phyloP scores from a whole-genome alignment of 2,888 invertebrate genomes.

The Carterocephalus palaemon region DNA sequence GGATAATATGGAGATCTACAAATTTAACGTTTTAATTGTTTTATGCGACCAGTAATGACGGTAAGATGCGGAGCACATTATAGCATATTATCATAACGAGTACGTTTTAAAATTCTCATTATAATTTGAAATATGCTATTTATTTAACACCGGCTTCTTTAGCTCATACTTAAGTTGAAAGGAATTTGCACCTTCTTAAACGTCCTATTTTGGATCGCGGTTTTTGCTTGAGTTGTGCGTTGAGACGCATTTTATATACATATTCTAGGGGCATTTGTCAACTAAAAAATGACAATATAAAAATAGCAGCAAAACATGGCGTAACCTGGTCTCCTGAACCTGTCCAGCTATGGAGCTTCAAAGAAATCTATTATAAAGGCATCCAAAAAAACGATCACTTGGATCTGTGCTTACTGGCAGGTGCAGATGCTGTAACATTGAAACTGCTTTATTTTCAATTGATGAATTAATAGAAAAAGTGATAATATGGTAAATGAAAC shows the following conservation, averaged over 20 bases:
- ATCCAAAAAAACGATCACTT: slow-evolving; percentile 20
- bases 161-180: slow-evolving; percentile 8
- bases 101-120: slow-evolving; percentile 18
- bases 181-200: slow-evolving; percentile 21
- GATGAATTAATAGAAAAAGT: no score
- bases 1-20: slow-evolving; percentile 18
- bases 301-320: slow-evolving; percentile 14
- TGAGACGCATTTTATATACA: slow-evolving; percentile 16
- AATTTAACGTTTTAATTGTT: slow-evolving; percentile 21
- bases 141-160: slow-evolving; percentile 9
- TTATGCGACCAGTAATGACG: slow-evolving; percentile 9
- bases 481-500: no score
- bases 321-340: slow-evolving; percentile 9
- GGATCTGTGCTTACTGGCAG: background rate
- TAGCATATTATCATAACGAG: no score
- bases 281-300: slow-evolving; percentile 9
- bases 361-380: slow-evolving; percentile 19
- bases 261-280: slow-evolving; percentile 15
- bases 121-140: slow-evolving; percentile 16
- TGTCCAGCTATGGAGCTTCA: slow-evolving; percentile 8
- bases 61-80: slow-evolving; percentile 9
- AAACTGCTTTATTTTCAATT: no score
- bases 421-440: slow-evolving; percentile 11
- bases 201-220: slow-evolving; percentile 18
- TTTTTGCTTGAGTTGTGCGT: slow-evolving; percentile 12